Evolutionary conservation across 1,140 invertebrate species (phyloP), one percentile per base, ranked within the genome.

Genomic region (Trialeurodes vaporariorum): DNA sequence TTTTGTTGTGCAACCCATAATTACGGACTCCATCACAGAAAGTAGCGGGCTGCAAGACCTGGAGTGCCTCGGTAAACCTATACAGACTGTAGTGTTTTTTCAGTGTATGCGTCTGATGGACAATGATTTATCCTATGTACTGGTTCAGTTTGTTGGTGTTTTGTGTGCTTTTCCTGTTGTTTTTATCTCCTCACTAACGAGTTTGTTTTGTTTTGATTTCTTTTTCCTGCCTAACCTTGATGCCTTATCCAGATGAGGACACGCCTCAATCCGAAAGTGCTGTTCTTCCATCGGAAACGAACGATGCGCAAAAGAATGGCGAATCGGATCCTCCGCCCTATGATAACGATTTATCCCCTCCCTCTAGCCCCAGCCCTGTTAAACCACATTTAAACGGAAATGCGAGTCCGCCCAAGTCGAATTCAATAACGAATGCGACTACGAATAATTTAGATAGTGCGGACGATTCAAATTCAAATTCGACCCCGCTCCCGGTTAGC

Each of bases 401-500:
- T 72, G 74, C 72, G 69, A 74, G 72, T 70, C 70, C 75, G 58
- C 71, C 73, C 65, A 72, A 71, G 67, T 70, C 72, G 25, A 63
- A 71, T 49, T 69, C 73, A 34, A 17, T 49, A 49, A 49, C 67
- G 72, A 68, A 66, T 71, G 72, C 68, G 65, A 67, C 71, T 24
- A 65, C 71, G 61, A 69, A 71, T 69, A 72, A 72, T 62, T 74
- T 71, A 69, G 77, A 80, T 73, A 76, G 78, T 71, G 78, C 75
- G 72, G 72, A 74, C 71, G 74, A 74, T 71, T 76, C 75, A 62
- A 77, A 76, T 67, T 76, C 75, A 62, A 77, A 76, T 67, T 76
- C 77, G 64, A 78, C 78, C 62, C 79, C 77, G 70, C 78, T 77
- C 63, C 78, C 77, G 70, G 77, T 78, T 73, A 77, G 77, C 71